A percentile compares a stretch with the other conserved stretches of the same genome.
These are phyloP conservation scores for Aramus guarauna DNA, from an alignment of 2,113 vertebrate genomes.

Conservation along the genomic window DNA sequence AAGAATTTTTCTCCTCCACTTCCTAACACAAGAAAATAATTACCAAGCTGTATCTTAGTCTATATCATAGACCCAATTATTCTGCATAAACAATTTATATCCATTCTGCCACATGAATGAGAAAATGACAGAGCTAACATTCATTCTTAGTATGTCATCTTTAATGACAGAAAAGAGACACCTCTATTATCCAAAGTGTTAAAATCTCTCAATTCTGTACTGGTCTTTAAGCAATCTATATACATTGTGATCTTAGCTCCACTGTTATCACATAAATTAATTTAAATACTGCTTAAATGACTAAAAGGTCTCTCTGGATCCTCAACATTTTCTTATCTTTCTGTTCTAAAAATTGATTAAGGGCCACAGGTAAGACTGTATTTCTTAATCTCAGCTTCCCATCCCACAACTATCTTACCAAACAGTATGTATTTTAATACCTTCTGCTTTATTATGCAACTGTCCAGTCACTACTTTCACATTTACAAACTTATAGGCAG, in stretches of 20 bases:
- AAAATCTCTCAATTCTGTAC: not conserved
- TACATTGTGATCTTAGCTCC: not conserved
- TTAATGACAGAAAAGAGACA: not conserved
- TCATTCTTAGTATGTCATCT: not conserved
- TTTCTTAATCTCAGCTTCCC: not conserved
- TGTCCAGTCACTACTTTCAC: not conserved
- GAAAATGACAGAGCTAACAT: not conserved
- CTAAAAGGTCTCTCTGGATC: not conserved
- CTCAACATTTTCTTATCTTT: not conserved
- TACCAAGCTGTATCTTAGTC: not conserved
- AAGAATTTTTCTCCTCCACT: not conserved
- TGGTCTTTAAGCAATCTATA: not conserved
- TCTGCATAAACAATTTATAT: not conserved
- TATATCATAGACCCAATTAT: not conserved
- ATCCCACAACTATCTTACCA: not conserved
- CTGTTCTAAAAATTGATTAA: not conserved
- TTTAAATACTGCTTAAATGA: not conserved
- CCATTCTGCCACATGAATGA: rapidly evolving
- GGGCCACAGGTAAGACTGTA: not conserved
- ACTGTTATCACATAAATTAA: not conserved
- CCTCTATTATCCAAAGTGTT: not conserved
- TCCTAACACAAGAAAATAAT: not conserved
- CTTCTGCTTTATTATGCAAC: not conserved
- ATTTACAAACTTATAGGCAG: not conserved
- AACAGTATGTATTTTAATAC: not conserved